These are phyloP conservation scores for Odocoileus virginianus DNA, from an alignment of 2,113 vertebrate species.

Conservation along the genomic window DNA sequence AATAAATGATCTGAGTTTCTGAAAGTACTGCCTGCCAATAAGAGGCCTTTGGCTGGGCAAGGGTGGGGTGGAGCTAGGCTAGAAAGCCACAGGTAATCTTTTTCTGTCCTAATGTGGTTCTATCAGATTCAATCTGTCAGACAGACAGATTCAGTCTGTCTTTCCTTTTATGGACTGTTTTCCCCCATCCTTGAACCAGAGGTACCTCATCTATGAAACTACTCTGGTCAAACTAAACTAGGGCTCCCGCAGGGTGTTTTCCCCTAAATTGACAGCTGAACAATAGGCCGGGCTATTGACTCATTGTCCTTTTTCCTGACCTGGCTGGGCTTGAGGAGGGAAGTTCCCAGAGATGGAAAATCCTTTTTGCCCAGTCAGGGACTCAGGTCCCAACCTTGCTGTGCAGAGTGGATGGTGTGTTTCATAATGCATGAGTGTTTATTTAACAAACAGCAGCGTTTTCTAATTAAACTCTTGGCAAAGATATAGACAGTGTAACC, in stretches of 20 bases:
- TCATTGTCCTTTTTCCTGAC: not conserved
- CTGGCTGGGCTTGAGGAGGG: not conserved
- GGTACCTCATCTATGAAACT: not conserved
- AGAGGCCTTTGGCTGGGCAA: not conserved
- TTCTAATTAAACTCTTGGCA: conserved; percentile 64
- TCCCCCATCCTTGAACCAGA: not conserved
- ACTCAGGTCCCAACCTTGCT: not conserved
- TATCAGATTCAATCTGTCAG: not conserved
- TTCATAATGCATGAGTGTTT: conserved; percentile 56
- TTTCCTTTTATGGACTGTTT: not conserved
- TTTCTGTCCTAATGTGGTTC: not conserved
- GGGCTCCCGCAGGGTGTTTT: not conserved
- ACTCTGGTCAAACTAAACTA: not conserved
- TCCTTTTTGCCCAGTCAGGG: not conserved
- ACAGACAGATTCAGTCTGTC: not conserved
- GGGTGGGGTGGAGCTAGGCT: not conserved
- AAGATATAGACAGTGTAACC: not conserved
- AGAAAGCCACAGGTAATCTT: not conserved
- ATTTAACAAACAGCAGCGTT: conserved; percentile 58
- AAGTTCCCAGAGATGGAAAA: not conserved
- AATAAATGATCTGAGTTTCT: not conserved
- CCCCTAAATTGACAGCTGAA: not conserved
- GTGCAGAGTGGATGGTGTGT: not conserved
- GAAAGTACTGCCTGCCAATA: not conserved
- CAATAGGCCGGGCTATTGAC: not conserved